These are phyloP conservation scores for Sinocyclocheilus maitianheensis DNA, from an alignment of 2,113 vertebrate genomes.

Conservation along the genomic window DNA sequence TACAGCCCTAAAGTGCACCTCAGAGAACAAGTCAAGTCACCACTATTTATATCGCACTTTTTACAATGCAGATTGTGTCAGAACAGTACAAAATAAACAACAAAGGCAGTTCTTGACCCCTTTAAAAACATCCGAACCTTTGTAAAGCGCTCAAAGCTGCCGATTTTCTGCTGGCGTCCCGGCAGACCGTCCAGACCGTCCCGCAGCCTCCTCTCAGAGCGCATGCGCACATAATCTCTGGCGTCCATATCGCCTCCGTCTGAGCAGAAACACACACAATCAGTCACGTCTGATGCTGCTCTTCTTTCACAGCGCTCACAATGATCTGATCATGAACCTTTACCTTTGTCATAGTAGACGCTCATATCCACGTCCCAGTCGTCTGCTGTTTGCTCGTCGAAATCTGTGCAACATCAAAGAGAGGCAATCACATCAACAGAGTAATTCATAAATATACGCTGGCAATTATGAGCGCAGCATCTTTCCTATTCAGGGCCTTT, in stretches of 20 bases:
- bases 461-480: not conserved
- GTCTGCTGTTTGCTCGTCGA: slow-evolving; percentile 93
- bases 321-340: slow-evolving; percentile 52
- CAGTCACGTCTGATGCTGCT: not conserved
- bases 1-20: too few relatives aligned
- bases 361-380: slow-evolving; percentile 96
- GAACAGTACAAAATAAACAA: too few relatives aligned
- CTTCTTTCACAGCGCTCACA: not conserved
- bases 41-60: too few relatives aligned
- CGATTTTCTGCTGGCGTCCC: slow-evolving; percentile 73
- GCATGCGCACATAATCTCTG: slow-evolving; percentile 86
- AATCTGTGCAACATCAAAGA: slow-evolving; percentile 77
- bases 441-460: not conserved
- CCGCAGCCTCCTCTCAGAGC: slow-evolving; percentile 83
- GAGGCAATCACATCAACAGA: not conserved
- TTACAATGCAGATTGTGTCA: too few relatives aligned
- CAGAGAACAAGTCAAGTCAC: too few relatives aligned
- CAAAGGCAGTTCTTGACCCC: not conserved
- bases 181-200: slow-evolving; percentile 79
- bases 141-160: slow-evolving; percentile 89
- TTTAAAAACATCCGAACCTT: slow-evolving; percentile 75
- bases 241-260: slow-evolving; percentile 94
- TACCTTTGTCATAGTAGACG: slow-evolving; percentile 88
- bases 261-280: slow-evolving; percentile 57
- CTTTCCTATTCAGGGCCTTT: not conserved